These are phyloP conservation scores for Plagodis pulveraria DNA, from an alignment of 2,888 invertebrate genomes.

Conservation along the genomic window DNA sequence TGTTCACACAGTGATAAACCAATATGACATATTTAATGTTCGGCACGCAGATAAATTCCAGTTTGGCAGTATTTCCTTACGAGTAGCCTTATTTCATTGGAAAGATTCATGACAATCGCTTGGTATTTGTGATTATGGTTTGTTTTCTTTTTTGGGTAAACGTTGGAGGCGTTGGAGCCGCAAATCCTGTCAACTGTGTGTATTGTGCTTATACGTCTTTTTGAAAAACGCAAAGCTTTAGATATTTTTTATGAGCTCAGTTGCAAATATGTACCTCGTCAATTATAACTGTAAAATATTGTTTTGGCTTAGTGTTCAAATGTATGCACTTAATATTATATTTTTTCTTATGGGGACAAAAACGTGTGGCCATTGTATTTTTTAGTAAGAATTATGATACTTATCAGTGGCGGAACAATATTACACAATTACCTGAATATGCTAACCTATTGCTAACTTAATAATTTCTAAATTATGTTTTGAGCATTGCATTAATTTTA, in stretches of 20 bases:
- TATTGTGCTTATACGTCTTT: background rate
- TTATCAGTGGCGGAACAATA: no score
- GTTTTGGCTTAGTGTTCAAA: no score
- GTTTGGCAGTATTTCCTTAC: slow-evolving; percentile 40
- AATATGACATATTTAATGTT: slow-evolving; percentile 49
- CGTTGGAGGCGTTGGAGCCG: no score
- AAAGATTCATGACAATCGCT: slow-evolving; percentile 24
- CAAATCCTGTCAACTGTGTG: no score
- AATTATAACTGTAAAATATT: background rate
- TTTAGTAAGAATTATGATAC: no score
- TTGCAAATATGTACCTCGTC: slow-evolving; percentile 6
- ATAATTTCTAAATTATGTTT: no score
- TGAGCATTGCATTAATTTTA: no score
- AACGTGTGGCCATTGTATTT: no score
- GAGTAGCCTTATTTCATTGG: slow-evolving; percentile 30
- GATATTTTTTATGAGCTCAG: background rate
- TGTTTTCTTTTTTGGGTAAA: slow-evolving; percentile 17
- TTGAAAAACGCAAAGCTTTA: background rate
- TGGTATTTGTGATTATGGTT: slow-evolving; percentile 22
- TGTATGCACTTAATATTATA: no score
- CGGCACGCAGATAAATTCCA: slow-evolving; percentile 43
- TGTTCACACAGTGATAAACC: slow-evolving; percentile 70
- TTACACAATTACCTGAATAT: no score
- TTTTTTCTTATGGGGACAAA: no score
- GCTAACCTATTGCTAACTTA: no score